Evolutionary conservation across 2,797 vertebrate genomes (phyloP).

Genomic region (Betta splendens): DNA sequence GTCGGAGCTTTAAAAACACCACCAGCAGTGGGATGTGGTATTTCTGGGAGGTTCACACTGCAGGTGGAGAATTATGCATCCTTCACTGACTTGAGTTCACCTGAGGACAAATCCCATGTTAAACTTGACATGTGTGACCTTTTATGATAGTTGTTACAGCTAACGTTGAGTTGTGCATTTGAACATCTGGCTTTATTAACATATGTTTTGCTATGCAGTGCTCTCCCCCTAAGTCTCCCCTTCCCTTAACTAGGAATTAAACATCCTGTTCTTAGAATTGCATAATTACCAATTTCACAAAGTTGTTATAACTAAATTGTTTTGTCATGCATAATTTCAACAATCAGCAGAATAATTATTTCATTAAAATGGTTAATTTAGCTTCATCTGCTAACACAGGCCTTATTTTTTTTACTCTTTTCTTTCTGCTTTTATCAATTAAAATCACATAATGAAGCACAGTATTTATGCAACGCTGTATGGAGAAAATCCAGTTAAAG

Average conservation of each 20-base stretch:
- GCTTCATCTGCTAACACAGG: constrained; percentile 51
- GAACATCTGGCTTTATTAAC: constrained; percentile 5
- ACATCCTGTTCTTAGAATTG: constrained; percentile 40
- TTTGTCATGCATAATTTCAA: constrained; percentile 63
- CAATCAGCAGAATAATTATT: constrained; percentile 66
- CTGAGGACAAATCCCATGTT: not conserved
- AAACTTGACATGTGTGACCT: too few relatives aligned
- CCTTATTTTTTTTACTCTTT: constrained; percentile 47
- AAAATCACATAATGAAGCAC: constrained; percentile 71
- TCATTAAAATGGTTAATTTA: constrained; percentile 75
- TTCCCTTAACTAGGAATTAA: constrained; percentile 40
- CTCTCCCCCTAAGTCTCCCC: constrained; percentile 22
- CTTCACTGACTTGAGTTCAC: constrained; percentile 3
- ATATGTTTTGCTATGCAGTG: not conserved
- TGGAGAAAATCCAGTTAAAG: constrained; percentile 74
- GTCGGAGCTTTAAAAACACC: not conserved
- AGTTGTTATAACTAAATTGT: constrained; percentile 60
- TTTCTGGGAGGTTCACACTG: not conserved
- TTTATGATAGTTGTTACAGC: too few relatives aligned
- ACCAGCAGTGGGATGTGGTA: constrained; percentile 6
- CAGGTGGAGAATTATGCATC: constrained; percentile 2
- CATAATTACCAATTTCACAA: constrained; percentile 51
- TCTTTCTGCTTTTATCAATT: constrained; percentile 69
- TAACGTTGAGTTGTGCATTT: constrained; percentile 22
- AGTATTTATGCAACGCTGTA: constrained; percentile 64